Base-by-base conservation (phyloP, 30 jellyfish, hydroid and myxozoan species). In the Pseudorhiza aurosa region DNA sequence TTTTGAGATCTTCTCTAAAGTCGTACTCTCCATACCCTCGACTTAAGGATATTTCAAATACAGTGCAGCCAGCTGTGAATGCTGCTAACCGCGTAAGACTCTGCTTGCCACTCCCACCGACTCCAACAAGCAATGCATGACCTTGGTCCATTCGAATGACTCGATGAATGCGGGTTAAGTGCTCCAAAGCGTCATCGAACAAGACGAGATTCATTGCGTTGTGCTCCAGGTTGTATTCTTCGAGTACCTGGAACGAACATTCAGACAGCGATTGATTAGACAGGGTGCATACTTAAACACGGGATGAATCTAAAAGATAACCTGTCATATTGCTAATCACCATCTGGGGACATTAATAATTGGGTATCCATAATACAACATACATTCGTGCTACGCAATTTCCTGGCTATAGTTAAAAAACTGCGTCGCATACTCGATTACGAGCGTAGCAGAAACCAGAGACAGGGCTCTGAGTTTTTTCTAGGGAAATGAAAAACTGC, bases 131-230 rank as follows among this genome's bases (percentile, higher is more conserved):
- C 51, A 93, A 79, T 1, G 96, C 90, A 65, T 93, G 99, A 0
- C 99, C 99, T 85, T 85, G 97, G 36, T 93, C 99, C 99, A 93
- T 93, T 35, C 99, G 97, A 46, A 93, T 93, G 18, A 93, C 96
- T 15, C 99, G 96, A 47, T 93, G 99, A 4, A 93, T 93, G 64
- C 99, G 85, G 1, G 99, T 87, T 44, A 93, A 75, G 75, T 93
- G 99, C 47, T 93, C 99, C 67, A 93, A 59, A n/a, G 99, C 99
- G 51, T 93, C 99, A 71, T 93, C 99, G 51, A 93, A 93, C 29
- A 93, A 59, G 18, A 93, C 99, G 8, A 93, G 96, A 68, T 87
- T 93, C 97, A 93, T 75, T 30, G 94, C 36, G 63, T 59, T 93
- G 78, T 82, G 72, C 21, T 82, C 94, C 26, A 84, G 62, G 79